phyloP scores from a whole-genome alignment of 1,140 invertebrate genomes.

The Hermatobates lingyangjiaoensis region DNA sequence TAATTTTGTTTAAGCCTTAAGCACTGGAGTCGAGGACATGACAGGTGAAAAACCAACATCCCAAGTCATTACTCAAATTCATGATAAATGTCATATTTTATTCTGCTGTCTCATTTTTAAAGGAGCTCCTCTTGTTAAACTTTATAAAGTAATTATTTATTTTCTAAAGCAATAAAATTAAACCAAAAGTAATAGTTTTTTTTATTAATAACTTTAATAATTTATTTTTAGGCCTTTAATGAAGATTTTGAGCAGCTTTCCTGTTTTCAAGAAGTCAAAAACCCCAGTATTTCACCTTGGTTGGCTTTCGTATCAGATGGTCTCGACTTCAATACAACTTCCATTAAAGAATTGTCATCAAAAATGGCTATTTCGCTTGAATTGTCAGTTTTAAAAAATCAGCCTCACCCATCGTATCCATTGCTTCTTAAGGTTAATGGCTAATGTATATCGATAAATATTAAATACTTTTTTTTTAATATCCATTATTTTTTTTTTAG shows the following conservation, averaged over 20 bases:
- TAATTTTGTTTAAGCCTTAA: conserved; percentile 30
- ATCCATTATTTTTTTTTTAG: conserved; percentile 7
- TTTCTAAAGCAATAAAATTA: too few relatives aligned
- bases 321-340: conserved; percentile 8
- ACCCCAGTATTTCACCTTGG: conserved; percentile 15
- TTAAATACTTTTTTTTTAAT: background rate
- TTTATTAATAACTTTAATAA: background rate
- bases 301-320: conserved; percentile 15
- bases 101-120: conserved; percentile 46
- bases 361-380: conserved; percentile 41
- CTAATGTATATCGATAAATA: background rate
- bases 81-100: conserved; percentile 56
- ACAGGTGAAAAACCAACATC: conserved; percentile 33
- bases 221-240: conserved; percentile 29
- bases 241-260: conserved; percentile 32
- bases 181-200: background rate
- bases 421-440: conserved; percentile 22
- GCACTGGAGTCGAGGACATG: conserved; percentile 37
- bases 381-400: conserved; percentile 44
- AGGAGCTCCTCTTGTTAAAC: conserved; percentile 43
- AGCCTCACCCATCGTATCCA: conserved; percentile 54
- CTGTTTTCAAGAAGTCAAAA: conserved; percentile 17
- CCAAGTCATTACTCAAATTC: conserved; percentile 47
- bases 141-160: conserved; percentile 55
- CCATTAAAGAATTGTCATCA: conserved; percentile 27